Conservation (phyloP, 2,888 invertebrate genomes). For the Conchocele bisecta region DNA sequence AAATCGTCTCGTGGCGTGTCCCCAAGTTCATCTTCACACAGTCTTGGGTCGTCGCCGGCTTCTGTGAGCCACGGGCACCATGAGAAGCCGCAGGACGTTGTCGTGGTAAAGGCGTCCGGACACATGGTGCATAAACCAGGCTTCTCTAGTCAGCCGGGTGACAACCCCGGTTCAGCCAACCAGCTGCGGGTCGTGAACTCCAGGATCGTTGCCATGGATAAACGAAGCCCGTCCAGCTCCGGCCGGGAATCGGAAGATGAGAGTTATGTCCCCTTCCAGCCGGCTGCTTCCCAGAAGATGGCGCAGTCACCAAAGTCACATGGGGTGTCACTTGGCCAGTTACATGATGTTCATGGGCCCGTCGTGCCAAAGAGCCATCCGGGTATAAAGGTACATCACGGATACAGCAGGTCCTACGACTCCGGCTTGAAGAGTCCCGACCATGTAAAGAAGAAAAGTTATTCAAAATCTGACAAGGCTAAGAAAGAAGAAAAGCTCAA, state of each 20-base stretch:
- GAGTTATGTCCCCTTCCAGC: slow-evolving; percentile 66
- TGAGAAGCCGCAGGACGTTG: slow-evolving; percentile 47
- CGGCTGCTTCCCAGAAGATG: slow-evolving; percentile 17
- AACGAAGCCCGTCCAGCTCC: slow-evolving; percentile 59
- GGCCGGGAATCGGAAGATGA: slow-evolving; percentile 67
- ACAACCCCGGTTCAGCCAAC: slow-evolving; percentile 14
- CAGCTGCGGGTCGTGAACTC: slow-evolving; percentile 40
- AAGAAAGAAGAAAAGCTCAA: not conserved
- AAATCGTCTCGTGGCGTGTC: slow-evolving; percentile 53
- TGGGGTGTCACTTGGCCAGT: not conserved
- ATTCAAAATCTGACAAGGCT: slow-evolving; percentile 3
- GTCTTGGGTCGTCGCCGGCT: slow-evolving; percentile 62
- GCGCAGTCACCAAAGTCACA: slow-evolving; percentile 4
- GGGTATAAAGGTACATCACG: slow-evolving; percentile 42
- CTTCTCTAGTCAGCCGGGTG: slow-evolving; percentile 32
- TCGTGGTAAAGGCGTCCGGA: slow-evolving; percentile 62
- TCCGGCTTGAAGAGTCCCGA: slow-evolving; percentile 35
- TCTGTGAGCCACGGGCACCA: slow-evolving; percentile 39
- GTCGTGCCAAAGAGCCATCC: slow-evolving; percentile 7
- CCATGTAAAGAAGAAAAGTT: not conserved
- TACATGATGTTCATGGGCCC: not conserved
- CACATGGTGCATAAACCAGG: slow-evolving; percentile 56
- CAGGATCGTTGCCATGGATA: slow-evolving; percentile 30
- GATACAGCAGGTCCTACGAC: slow-evolving; percentile 50
- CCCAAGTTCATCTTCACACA: slow-evolving; percentile 60